Base-by-base conservation (phyloP, 2,888 invertebrate genomes). In the Eudemis profundana region DNA sequence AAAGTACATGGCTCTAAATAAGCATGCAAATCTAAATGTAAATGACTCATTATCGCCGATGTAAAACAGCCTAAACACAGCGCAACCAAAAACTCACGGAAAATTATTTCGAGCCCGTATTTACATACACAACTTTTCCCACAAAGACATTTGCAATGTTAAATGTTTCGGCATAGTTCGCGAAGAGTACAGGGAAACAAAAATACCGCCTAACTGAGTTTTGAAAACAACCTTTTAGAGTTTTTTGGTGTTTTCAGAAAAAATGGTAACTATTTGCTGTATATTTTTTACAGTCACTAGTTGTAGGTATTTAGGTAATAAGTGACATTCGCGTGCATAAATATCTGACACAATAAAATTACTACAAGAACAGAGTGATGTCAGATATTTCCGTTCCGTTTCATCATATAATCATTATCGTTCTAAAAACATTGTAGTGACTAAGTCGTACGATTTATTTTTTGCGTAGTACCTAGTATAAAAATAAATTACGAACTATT, bases 71-170 rank as follows among this genome's bases (percentile, higher is more conserved):
- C 40, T 56, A 17, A 56, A 42, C 3, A 56, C 15, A 27, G 2
- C 19, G 29, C 44, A 17, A 29, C 29, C 38, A 8, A 19, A 42
- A 42, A 12, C 40, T 21, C 5, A 1, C 12, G 29, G 36, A 29
- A 3, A 63, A 40, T 63, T 63, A 57, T 63, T 62, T 49, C 15
- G n/a, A 33, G 42, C 49, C 49, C 49, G 21, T 40, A 50, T 63
- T 63, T 63, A 21, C 56, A 56, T n/a, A 12, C 7, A 50, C 29
- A 57, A 40, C 19, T 40, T 63, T 54, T 33, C 17, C n/a, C 15
- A 14, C 5, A 36, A 23, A 19, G 47, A 29, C 15, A 56, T 49
- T 56, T 44, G 44, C 42, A 40, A 27, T 56, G 47, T 40, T 61
- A 47, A 49, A 56, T 49, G 33, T 57, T 62, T n/a, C 33, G 15